phyloP scores from a whole-genome alignment of 2,113 vertebrate genomes.

The Azemiops feae region DNA sequence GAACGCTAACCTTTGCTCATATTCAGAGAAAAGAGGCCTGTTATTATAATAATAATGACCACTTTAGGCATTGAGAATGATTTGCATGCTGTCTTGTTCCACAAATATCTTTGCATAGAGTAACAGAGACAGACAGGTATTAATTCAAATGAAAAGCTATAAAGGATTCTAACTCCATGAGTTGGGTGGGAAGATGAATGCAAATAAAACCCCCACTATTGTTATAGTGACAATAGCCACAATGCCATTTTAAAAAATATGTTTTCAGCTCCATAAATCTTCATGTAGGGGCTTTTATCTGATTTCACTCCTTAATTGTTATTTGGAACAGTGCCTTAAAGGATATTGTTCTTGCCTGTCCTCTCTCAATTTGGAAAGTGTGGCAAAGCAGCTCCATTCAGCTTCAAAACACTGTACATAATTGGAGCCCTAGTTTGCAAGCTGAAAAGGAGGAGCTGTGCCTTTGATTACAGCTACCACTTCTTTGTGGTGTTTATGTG shows the following conservation, averaged over 20 bases:
- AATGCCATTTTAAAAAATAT: slow-evolving; percentile 52
- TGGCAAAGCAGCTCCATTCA: slow-evolving; percentile 60
- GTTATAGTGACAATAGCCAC: slow-evolving; percentile 52
- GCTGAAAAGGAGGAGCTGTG: slow-evolving; percentile 59
- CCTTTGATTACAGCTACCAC: slow-evolving; percentile 62
- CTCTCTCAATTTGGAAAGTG: slow-evolving; percentile 58
- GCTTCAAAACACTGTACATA: slow-evolving; percentile 65
- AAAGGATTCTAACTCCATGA: slow-evolving; percentile 29
- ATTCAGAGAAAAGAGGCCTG: not conserved
- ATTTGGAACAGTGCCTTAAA: slow-evolving; percentile 56
- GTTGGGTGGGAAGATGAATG: slow-evolving; percentile 17
- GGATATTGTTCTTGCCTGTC: slow-evolving; percentile 45
- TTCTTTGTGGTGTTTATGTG: slow-evolving; percentile 59
- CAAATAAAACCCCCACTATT: slow-evolving; percentile 45
- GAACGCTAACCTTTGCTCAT: rapidly evolving
- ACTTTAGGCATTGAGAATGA: slow-evolving; percentile 19
- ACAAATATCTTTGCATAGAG: slow-evolving; percentile 23
- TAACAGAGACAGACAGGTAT: slow-evolving; percentile 28
- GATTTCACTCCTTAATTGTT: slow-evolving; percentile 59
- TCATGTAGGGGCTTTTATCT: slow-evolving; percentile 55
- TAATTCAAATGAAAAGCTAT: slow-evolving; percentile 9
- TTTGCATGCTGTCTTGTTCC: not conserved
- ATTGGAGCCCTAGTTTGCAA: slow-evolving; percentile 56
- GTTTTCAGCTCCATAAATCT: slow-evolving; percentile 52
- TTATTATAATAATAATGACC: not conserved